Base-by-base conservation (phyloP, 2,797 vertebrate genomes). In the Pipistrellus nathusii region DNA sequence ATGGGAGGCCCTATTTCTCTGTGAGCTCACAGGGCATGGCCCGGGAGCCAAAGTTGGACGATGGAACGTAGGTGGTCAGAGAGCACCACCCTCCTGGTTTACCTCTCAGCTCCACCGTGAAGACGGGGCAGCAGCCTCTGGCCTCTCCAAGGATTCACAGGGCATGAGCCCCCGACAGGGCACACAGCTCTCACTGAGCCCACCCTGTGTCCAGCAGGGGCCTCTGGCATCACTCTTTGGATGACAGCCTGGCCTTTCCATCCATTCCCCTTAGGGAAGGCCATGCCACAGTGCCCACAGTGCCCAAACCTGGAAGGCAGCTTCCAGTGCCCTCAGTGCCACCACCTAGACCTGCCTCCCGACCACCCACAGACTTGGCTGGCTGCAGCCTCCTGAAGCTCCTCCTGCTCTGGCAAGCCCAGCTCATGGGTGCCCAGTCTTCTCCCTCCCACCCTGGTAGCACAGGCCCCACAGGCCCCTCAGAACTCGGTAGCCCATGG, bases 341-440 rank as follows among this genome's bases (percentile, higher is more conserved):
- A 38, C 14, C 5, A 11, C 15, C 35, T 18, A 48, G 48, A 66
- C n/a, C 85, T 55, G 57, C 48, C 69, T 69, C 32, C 78, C 1
- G 20, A 46, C 77, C 48, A n/a, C 77, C 6, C 3, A 0, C 91
- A 10, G 15, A 38, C 21, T n/a, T 12, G 46, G 71, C 78, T n/a
- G 8, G 18, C 48, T 14, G 44, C 83, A 10, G 38, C 53, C 2
- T 55, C 69, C 23, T 2, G 0, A 8, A 46, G 80, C 30, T 20
- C 35, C 69, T 80, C 27, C 25, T 46, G 62, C n/a, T 30, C 48
- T 48, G 35, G 27, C 6, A 27, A 12, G 46, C 55, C 53, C 46
- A 35, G 48, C 35, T 57, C n/a, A 5, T 2, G 0, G 0, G 21
- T 35, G 20, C 5, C 25, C 8, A 38, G 82, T 15, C 3, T 66